phyloP scores from a whole-genome alignment of 2,113 vertebrate species.

The Cebidichthys violaceus region DNA sequence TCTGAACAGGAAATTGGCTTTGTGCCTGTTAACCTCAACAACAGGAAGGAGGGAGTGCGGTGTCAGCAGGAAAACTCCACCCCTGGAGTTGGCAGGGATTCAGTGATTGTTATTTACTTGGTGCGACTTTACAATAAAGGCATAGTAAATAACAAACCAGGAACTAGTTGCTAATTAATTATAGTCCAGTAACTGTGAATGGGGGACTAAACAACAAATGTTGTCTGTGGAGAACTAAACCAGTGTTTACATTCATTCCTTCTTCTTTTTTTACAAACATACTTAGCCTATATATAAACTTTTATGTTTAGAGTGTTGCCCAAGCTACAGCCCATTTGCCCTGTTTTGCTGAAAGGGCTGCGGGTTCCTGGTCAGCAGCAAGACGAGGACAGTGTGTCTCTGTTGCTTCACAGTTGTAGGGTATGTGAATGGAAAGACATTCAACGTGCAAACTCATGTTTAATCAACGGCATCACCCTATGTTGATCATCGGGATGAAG shows the following conservation, averaged over 20 bases:
- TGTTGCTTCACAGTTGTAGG: no score
- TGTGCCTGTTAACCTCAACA: conserved; percentile 7
- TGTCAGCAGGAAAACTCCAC: neutral
- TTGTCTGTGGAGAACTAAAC: neutral
- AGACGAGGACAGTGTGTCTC: no score
- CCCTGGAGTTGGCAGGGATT: neutral
- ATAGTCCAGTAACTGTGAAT: neutral
- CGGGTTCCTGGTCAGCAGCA: no score
- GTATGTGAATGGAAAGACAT: no score
- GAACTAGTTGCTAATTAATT: neutral
- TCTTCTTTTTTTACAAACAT: neutral
- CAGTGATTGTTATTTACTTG: conserved; percentile 16
- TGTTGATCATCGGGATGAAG: no score
- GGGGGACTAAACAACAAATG: neutral
- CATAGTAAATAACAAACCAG: neutral
- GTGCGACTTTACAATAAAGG: conserved; percentile 1
- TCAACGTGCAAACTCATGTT: no score
- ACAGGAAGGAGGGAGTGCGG: conserved; percentile 5
- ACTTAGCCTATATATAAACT: no score
- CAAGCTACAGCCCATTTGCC: no score
- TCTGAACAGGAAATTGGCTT: neutral
- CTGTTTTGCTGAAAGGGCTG: no score
- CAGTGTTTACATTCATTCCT: neutral
- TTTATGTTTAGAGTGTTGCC: neutral
- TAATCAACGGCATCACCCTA: no score